phyloP scores from a whole-genome alignment of 2,113 vertebrate genomes.

The Abramis brama region DNA sequence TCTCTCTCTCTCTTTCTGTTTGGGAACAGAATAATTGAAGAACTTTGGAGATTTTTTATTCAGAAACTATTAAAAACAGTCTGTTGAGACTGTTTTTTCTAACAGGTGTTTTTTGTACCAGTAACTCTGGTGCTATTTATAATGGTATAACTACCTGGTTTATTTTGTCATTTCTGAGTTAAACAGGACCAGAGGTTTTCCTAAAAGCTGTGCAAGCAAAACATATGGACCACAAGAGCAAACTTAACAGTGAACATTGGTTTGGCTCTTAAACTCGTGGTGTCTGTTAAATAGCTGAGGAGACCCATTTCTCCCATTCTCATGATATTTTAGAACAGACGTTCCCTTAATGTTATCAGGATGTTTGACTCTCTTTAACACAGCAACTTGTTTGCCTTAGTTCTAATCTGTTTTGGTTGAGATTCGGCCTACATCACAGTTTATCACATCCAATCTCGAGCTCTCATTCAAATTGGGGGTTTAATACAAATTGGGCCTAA shows the following conservation, averaged over 20 bases:
- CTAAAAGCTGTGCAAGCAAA: conserved; percentile 52
- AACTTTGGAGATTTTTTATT: background rate
- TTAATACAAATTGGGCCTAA: conserved; percentile 15
- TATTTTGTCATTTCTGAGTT: conserved; percentile 13
- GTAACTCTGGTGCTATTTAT: background rate
- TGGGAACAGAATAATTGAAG: background rate
- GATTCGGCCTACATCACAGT: background rate
- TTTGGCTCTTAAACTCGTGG: conserved; percentile 48
- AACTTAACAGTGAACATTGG: conserved; percentile 54
- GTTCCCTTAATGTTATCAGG: background rate
- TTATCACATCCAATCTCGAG: conserved; percentile 32
- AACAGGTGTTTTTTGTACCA: conserved; percentile 5
- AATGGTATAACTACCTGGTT: background rate
- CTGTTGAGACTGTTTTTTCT: background rate
- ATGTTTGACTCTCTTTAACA: conserved; percentile 8
- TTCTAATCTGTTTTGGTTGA: conserved; percentile 19
- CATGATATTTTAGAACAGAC: background rate
- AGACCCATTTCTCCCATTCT: background rate
- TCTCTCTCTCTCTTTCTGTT: background rate
- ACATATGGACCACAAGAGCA: conserved; percentile 53
- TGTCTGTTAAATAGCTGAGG: conserved; percentile 9
- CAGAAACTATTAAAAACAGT: background rate
- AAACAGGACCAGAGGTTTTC: conserved; percentile 34
- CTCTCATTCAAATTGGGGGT: conserved; percentile 7
- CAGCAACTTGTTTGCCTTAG: background rate